A percentile compares a stretch with the other conserved stretches of the same genome.
Conservation (phyloP, 2,797 vertebrate genomes). For the Hipposideros larvatus region DNA sequence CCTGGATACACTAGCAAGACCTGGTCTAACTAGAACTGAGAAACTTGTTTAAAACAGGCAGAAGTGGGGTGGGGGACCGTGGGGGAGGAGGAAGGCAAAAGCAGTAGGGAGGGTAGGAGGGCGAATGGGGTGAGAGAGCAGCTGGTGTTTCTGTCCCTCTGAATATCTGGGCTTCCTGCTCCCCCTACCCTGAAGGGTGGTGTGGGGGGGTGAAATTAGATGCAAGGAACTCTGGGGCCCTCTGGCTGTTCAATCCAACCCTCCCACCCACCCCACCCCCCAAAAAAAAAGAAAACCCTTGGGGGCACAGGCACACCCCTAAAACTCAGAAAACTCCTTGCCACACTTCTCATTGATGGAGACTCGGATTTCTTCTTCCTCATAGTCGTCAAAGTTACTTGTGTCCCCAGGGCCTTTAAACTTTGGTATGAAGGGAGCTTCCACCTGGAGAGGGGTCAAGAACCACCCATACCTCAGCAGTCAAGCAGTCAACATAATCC, state of each 20-base stretch:
- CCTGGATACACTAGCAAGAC: slow-evolving; percentile 58
- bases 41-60: slow-evolving; percentile 70
- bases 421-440: slow-evolving; percentile 96
- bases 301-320: slow-evolving; percentile 84
- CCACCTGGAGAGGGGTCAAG: slow-evolving; percentile 86
- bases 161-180: slow-evolving; percentile 66
- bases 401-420: slow-evolving; percentile 96
- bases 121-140: neutral
- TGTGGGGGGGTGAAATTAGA: slow-evolving; percentile 69
- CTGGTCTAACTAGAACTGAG: slow-evolving; percentile 61
- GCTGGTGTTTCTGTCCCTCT: slow-evolving; percentile 57
- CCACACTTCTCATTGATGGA: slow-evolving; percentile 95
- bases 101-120: neutral
- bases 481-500: neutral
- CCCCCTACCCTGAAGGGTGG: slow-evolving; percentile 64
- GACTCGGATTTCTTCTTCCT: slow-evolving; percentile 95
- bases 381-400: slow-evolving; percentile 97
- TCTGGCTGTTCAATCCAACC: slow-evolving; percentile 82
- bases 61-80: neutral
- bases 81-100: neutral
- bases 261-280: slow-evolving; percentile 43
- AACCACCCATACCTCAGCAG: slow-evolving; percentile 58
- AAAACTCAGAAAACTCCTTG: slow-evolving; percentile 97
- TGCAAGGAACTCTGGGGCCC: slow-evolving; percentile 78
- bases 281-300: slow-evolving; percentile 25